phyloP scores from a whole-genome alignment of 1,140 invertebrate species.

The Scaptomyza montana region DNA sequence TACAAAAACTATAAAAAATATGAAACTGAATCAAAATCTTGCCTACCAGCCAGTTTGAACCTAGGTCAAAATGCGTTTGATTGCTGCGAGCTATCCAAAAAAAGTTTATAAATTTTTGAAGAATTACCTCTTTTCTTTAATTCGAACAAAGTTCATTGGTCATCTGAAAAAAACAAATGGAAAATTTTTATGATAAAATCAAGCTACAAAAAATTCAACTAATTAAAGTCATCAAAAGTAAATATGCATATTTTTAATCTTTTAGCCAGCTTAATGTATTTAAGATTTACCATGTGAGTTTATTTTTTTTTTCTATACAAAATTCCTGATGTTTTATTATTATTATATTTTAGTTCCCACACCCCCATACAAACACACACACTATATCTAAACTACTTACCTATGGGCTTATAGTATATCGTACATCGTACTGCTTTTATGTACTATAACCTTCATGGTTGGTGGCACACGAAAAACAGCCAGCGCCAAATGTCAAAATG shows the following conservation, averaged over 20 bases:
- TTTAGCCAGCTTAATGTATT: neutral
- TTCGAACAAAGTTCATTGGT: no score
- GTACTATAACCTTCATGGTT: slow-evolving; percentile 52
- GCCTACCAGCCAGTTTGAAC: no score
- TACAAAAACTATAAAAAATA: no score
- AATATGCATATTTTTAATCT: neutral
- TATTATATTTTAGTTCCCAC: slow-evolving; percentile 14
- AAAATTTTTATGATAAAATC: no score
- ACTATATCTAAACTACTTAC: neutral
- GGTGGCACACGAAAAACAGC: slow-evolving; percentile 36
- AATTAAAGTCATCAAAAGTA: neutral
- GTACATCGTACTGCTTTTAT: neutral
- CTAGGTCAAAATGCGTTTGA: no score
- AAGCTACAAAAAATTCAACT: neutral
- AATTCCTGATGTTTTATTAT: neutral
- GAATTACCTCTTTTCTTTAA: no score
- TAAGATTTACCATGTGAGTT: slow-evolving; percentile 3
- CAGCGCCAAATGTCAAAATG: slow-evolving; percentile 66
- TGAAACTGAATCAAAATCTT: no score
- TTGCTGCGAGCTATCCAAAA: no score
- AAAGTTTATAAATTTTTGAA: no score
- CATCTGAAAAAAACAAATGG: no score
- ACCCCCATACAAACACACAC: neutral
- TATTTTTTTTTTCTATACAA: neutral
- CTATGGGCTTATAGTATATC: neutral